Conservation (phyloP, 2,888 invertebrate species). For the Hyalella azteca region DNA sequence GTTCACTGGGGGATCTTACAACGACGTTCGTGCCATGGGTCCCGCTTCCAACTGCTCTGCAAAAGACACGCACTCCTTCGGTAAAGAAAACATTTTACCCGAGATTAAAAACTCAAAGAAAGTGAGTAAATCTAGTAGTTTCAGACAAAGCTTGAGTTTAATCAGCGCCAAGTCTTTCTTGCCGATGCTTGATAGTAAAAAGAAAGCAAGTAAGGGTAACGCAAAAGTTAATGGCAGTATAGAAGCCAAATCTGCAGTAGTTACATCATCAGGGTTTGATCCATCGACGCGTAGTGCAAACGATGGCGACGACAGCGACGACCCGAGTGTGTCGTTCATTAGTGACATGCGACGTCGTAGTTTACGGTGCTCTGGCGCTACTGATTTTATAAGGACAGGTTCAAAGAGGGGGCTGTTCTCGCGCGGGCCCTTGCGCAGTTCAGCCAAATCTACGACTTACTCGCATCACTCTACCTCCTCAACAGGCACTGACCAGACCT, state of each 20-base stretch:
- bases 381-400: slow-evolving; percentile 9
- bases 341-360: slow-evolving; percentile 12
- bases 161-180: slow-evolving; percentile 2
- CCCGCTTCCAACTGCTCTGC: background rate
- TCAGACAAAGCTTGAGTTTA: slow-evolving; percentile 23
- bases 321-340: background rate
- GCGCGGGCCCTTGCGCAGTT: background rate
- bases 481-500: background rate
- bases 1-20: background rate
- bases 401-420: background rate
- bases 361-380: background rate
- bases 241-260: no score
- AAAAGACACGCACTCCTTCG: background rate
- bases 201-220: background rate
- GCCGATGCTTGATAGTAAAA: background rate
- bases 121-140: slow-evolving; percentile 30
- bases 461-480: slow-evolving; percentile 25
- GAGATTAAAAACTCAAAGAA: background rate
- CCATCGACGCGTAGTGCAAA: background rate
- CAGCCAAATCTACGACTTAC: slow-evolving; percentile 21
- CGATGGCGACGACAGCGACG: slow-evolving; percentile 1
- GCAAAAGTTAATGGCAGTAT: no score
- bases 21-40: background rate
- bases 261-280: no score
- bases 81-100: slow-evolving; percentile 9